phyloP scores from a whole-genome alignment of 1,140 invertebrate species.

The Cydia pomonella region DNA sequence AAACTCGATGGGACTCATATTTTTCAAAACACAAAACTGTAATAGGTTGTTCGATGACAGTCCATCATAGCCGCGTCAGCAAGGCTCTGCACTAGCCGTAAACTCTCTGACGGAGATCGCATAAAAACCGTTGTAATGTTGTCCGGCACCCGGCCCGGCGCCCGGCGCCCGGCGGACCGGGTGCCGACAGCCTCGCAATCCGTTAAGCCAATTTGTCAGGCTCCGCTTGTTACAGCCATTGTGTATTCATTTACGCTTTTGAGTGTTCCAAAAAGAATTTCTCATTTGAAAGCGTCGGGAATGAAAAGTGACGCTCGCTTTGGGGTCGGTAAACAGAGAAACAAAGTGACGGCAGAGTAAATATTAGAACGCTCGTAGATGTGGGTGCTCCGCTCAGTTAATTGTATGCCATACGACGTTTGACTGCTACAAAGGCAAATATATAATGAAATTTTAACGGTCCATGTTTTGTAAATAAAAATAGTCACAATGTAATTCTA shows the following conservation, averaged over 20 bases:
- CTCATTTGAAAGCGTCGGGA: constrained; percentile 14
- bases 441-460: not conserved
- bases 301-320: constrained; percentile 30
- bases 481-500: not conserved
- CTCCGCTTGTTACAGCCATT: constrained; percentile 30
- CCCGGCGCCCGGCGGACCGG: not conserved
- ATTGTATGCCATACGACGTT: constrained; percentile 8
- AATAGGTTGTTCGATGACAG: not conserved
- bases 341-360: not conserved
- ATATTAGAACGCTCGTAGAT: not conserved
- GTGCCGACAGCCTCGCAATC: not conserved
- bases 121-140: constrained; percentile 6
- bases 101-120: constrained; percentile 2
- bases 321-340: constrained; percentile 2
- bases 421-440: not conserved
- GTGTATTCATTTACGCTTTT: constrained; percentile 33
- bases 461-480: not conserved
- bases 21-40: not conserved
- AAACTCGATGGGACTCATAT: no score
- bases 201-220: constrained; percentile 29
- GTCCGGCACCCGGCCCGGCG: not conserved
- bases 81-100: no score
- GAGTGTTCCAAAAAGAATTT: constrained; percentile 28
- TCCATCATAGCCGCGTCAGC: not conserved
- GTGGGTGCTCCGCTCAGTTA: not conserved